Evolutionary conservation across 2,888 invertebrate species (phyloP).

Genomic region (Dioctria linearis): DNA sequence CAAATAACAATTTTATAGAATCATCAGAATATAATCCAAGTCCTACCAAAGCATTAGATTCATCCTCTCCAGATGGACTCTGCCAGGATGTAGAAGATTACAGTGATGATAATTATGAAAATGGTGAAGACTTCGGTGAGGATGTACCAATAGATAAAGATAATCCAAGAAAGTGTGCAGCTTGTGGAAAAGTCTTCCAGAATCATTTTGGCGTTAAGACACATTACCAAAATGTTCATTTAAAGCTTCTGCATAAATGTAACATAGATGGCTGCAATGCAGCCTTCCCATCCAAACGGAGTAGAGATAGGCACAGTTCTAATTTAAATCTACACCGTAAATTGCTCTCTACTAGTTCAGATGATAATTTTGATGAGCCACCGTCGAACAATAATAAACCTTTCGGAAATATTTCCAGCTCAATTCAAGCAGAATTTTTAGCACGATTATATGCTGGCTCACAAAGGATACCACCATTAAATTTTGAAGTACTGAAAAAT

Average conservation of each 20-base stretch:
- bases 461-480: slow-evolving; percentile 74
- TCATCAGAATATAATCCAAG: slow-evolving; percentile 70
- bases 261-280: slow-evolving; percentile 96
- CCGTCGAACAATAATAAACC: slow-evolving; percentile 70
- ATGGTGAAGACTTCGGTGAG: slow-evolving; percentile 76
- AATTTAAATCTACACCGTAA: slow-evolving; percentile 94
- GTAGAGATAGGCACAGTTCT: slow-evolving; percentile 92
- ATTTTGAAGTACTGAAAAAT: slow-evolving; percentile 78
- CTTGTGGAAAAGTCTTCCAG: slow-evolving; percentile 94
- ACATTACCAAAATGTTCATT: slow-evolving; percentile 95
- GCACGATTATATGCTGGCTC: slow-evolving; percentile 84
- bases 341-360: slow-evolving; percentile 81
- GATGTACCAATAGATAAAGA: slow-evolving; percentile 94
- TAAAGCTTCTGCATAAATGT: slow-evolving; percentile 96
- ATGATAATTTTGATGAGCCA: slow-evolving; percentile 71
- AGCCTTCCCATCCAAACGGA: slow-evolving; percentile 93
- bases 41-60: slow-evolving; percentile 74
- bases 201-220: slow-evolving; percentile 94
- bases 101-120: slow-evolving; percentile 81
- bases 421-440: slow-evolving; percentile 85
- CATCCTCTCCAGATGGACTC: slow-evolving; percentile 76
- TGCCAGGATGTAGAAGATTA: slow-evolving; percentile 74
- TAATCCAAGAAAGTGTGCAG: slow-evolving; percentile 91
- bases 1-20: slow-evolving; percentile 20
- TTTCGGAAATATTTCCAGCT: slow-evolving; percentile 73